A percentile compares a stretch with the other conserved stretches of the same genome.
phyloP scores from a whole-genome alignment of 2,888 invertebrate genomes.

The Plutella xylostella region DNA sequence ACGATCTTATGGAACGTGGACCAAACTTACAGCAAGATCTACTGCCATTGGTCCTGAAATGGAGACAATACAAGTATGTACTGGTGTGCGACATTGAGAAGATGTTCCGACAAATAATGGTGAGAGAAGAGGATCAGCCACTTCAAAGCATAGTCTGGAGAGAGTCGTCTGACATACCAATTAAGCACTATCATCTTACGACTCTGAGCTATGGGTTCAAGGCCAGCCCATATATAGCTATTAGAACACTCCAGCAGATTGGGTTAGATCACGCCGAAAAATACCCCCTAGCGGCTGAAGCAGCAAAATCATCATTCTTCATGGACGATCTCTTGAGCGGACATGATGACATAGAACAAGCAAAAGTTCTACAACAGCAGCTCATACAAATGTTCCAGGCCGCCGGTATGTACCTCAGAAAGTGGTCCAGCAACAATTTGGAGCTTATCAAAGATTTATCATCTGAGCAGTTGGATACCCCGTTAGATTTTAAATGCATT shows the following conservation, averaged over 20 bases:
- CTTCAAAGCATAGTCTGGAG: conserved; percentile 3
- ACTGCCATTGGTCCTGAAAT: background rate
- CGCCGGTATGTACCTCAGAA: background rate
- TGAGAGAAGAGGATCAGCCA: background rate
- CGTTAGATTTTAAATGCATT: background rate
- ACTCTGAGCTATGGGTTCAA: conserved; percentile 3
- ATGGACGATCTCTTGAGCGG: background rate
- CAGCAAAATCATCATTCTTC: background rate
- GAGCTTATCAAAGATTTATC: background rate
- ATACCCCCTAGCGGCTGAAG: background rate
- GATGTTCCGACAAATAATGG: too few species aligned
- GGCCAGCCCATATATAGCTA: background rate
- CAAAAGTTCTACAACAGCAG: background rate
- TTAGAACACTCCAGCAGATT: conserved; percentile 1
- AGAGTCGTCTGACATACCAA: background rate
- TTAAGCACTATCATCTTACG: background rate
- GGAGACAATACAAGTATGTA: too few species aligned
- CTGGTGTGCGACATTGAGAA: too few species aligned
- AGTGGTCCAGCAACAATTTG: background rate
- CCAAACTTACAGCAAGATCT: conserved; percentile 7
- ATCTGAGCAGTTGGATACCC: background rate
- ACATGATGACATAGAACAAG: background rate
- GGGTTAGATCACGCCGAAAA: background rate
- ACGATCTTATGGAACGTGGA: conserved; percentile 4
- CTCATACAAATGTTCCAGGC: background rate